Base-by-base conservation (phyloP, 2,797 vertebrate genomes). In the Pangasius mekongensis region DNA sequence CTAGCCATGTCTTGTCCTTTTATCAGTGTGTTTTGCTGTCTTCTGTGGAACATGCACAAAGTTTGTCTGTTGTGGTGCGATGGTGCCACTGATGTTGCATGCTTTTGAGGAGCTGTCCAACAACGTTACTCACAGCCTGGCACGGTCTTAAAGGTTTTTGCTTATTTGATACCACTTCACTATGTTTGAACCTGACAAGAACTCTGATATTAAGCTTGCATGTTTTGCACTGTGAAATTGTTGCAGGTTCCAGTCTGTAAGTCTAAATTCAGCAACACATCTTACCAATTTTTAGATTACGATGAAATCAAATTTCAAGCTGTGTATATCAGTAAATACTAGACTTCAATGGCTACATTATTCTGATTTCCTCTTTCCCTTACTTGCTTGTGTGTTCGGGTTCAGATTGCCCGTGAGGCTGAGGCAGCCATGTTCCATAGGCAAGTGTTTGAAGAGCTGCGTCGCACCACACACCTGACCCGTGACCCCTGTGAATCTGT, bases 391-490 rank as follows among this genome's bases (percentile, higher is more conserved):
- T 58, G 54, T 86, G 66, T 33, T 14, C 54, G 3, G 33, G 16
- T 81, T 90, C 95, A 99, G 99, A 99, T 99, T 91, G 98, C 99
- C 92, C 98, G 98, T 87, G 98, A 99, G 95, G 99, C 98, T 67
- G 99, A 99, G 95, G 99, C 98, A 6, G 98, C 98, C 94, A 98
- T 98, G 97, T 99, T 96, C 96, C 99, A 99, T 96, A 97, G 97
- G 95, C 98, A 99, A 92, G 95, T 98, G 95, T 99, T 99, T 76
- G 98, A 99, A 95, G 99, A 99, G 91, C 97, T 99, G 91, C 97
- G 98, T 22, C 98, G 98, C 83, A 96, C 96, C 93, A 94, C 97
- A 39, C 96, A 98, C 89, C 95, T 99, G 94, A 99, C 98, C 92
- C 97, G 97, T n/a, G 99, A 99, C 94, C 98, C 98, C 94, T 98